Evolutionary conservation across 2,888 invertebrate species (phyloP).

Genomic region (Xestobium rufovillosum): DNA sequence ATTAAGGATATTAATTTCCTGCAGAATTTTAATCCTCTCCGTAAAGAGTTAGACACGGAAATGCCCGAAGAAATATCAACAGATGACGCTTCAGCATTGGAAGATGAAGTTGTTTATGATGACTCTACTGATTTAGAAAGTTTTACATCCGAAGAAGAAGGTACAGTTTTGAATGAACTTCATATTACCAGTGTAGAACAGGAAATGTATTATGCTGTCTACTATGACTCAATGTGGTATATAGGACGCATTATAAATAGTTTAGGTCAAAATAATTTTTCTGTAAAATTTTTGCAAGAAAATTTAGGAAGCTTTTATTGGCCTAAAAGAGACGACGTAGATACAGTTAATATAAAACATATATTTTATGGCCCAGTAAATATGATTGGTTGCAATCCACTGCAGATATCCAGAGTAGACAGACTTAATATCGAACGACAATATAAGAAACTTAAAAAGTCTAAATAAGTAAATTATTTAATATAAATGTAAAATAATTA

Average conservation of each 20-base stretch:
- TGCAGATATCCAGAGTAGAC: constrained; percentile 1
- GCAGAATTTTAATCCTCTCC: constrained; percentile 4
- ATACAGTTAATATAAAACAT: constrained; percentile 4
- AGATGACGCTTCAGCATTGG: neutral
- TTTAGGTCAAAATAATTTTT: constrained; percentile 2
- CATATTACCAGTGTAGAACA: constrained; percentile 3
- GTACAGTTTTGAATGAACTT: constrained; percentile 1
- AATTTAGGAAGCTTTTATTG: constrained; percentile 3
- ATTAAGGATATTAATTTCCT: constrained; percentile 3
- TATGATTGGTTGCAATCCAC: constrained; percentile 4
- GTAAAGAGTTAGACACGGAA: neutral
- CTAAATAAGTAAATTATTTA: neutral
- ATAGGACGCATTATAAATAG: constrained; percentile 4
- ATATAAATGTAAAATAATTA: constrained; percentile 4
- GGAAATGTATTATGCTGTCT: constrained; percentile 2
- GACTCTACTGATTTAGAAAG: neutral
- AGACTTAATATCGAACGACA: constrained; percentile 1
- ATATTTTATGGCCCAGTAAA: constrained; percentile 4
- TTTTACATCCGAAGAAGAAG: constrained; percentile 3
- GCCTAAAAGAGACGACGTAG: no score
- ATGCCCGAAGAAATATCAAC: constrained; percentile 1
- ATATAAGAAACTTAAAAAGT: neutral
- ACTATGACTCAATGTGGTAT: no score
- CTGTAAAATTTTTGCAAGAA: constrained; percentile 3
- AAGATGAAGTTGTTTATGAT: constrained; percentile 3